These are phyloP conservation scores for Melitaea cinxia DNA, from an alignment of 1,140 invertebrate species.

Conservation along the genomic window DNA sequence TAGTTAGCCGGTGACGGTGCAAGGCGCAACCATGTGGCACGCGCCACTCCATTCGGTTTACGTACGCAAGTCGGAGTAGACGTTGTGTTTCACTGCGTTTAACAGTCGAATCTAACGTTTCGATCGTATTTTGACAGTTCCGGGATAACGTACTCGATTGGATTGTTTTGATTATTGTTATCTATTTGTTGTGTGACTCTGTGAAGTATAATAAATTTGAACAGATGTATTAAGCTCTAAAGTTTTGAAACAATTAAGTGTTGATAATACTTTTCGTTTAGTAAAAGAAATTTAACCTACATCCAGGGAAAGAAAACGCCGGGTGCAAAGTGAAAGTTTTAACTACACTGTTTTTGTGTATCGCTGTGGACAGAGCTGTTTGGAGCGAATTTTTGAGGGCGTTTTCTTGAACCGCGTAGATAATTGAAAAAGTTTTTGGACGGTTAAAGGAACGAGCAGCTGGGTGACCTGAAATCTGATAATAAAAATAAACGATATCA, in stretches of 20 bases:
- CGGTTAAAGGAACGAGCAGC: conserved; percentile 48
- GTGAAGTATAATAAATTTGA: conserved; percentile 12
- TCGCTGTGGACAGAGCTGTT: conserved; percentile 44
- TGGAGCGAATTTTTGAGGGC: conserved; percentile 40
- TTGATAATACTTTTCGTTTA: conserved; percentile 25
- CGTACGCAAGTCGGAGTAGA: conserved; percentile 51
- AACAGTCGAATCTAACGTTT: conserved; percentile 27
- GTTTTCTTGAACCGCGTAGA: conserved; percentile 45
- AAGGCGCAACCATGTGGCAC: conserved; percentile 71
- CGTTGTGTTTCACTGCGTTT: conserved; percentile 50
- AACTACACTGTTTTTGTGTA: conserved; percentile 52
- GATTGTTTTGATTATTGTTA: conserved; percentile 29
- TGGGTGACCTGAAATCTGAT: conserved; percentile 60
- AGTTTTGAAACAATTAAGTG: conserved; percentile 14
- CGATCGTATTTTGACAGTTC: conserved; percentile 68
- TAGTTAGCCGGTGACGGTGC: conserved; percentile 44
- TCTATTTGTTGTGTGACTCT: conserved; percentile 15
- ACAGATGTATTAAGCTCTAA: conserved; percentile 9
- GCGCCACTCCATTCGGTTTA: conserved; percentile 73
- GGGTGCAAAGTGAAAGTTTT: conserved; percentile 71
- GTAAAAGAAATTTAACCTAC: conserved; percentile 64
- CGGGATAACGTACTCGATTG: conserved; percentile 29
- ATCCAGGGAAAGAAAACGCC: conserved; percentile 57
- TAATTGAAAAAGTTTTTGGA: conserved; percentile 69
- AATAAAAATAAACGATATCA: conserved; percentile 69